Evolutionary conservation across 1,140 invertebrate genomes (phyloP).

Genomic region (Chymomyza costata): DNA sequence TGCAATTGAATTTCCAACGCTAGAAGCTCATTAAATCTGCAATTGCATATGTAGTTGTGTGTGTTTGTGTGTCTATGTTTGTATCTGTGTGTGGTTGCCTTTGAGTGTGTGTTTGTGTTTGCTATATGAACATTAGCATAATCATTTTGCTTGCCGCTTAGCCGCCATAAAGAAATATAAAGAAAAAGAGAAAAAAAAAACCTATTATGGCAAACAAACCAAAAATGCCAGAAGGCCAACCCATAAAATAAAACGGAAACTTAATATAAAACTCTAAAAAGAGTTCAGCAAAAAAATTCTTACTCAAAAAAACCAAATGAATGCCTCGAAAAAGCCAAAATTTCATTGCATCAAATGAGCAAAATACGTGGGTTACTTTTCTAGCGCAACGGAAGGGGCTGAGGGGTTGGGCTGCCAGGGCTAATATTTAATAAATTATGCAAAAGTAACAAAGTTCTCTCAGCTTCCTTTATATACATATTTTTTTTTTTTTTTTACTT

Average conservation of each 20-base stretch:
- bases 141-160: slow-evolving; percentile 14
- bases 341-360: too few species aligned
- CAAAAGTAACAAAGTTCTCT: slow-evolving; percentile 51
- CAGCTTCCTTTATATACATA: too few species aligned
- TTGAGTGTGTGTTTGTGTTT: slow-evolving; percentile 11
- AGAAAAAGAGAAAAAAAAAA: slow-evolving; percentile 14
- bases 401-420: background rate
- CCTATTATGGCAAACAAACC: background rate
- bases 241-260: slow-evolving; percentile 1
- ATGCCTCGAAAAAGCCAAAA: slow-evolving; percentile 20
- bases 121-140: slow-evolving; percentile 44
- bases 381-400: slow-evolving; percentile 18
- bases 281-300: background rate
- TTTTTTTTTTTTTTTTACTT: slow-evolving; percentile 17
- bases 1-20: too few species aligned
- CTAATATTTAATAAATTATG: slow-evolving; percentile 53
- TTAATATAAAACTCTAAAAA: background rate
- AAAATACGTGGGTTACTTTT: too few species aligned
- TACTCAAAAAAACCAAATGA: slow-evolving; percentile 1
- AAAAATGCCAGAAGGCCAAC: slow-evolving; percentile 6
- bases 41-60: too few species aligned
- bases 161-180: too few species aligned
- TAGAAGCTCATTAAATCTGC: slow-evolving; percentile 34
- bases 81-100: too few species aligned
- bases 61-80: too few species aligned